Evolutionary conservation across 1,140 invertebrate genomes (phyloP).

Genomic region (Drosophila truncata): DNA sequence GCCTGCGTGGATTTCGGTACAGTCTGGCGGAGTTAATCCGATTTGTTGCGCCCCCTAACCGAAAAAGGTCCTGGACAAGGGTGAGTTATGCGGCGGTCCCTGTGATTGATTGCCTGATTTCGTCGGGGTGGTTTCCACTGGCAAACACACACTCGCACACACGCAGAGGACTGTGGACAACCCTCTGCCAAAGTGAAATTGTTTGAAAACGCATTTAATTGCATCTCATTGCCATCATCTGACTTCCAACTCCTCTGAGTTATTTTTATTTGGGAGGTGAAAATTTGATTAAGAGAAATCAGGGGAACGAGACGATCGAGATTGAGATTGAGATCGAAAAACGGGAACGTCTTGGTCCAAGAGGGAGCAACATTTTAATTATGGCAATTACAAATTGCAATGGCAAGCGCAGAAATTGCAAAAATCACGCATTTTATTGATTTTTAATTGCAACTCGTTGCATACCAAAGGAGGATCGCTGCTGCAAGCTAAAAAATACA

Average conservation of each 20-base stretch:
- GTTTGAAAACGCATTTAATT: conserved; percentile 67
- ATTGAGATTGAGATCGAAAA: background rate
- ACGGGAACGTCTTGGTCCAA: conserved; percentile 5
- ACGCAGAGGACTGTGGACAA: background rate
- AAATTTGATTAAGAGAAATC: conserved; percentile 74
- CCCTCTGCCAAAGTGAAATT: conserved; percentile 47
- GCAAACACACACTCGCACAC: conserved; percentile 2
- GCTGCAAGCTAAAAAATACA: background rate
- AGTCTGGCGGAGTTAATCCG: conserved; percentile 78
- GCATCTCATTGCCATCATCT: conserved; percentile 49
- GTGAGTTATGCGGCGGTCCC: conserved; percentile 74
- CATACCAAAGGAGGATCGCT: conserved; percentile 65
- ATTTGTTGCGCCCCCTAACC: conserved; percentile 70
- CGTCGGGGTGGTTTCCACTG: conserved; percentile 45
- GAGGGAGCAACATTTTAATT: conserved; percentile 71
- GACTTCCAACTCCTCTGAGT: conserved; percentile 11
- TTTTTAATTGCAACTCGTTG: conserved; percentile 83
- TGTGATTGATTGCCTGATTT: conserved; percentile 81
- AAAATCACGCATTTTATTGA: conserved; percentile 84
- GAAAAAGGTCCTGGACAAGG: conserved; percentile 42
- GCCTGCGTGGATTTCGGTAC: conserved; percentile 73
- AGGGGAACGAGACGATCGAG: background rate
- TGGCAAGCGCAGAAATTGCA: conserved; percentile 75
- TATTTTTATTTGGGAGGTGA: conserved; percentile 55
- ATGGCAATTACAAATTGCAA: conserved; percentile 81